These are phyloP conservation scores for Pitta sordida DNA, from an alignment of 2,113 vertebrate genomes.

Conservation along the genomic window DNA sequence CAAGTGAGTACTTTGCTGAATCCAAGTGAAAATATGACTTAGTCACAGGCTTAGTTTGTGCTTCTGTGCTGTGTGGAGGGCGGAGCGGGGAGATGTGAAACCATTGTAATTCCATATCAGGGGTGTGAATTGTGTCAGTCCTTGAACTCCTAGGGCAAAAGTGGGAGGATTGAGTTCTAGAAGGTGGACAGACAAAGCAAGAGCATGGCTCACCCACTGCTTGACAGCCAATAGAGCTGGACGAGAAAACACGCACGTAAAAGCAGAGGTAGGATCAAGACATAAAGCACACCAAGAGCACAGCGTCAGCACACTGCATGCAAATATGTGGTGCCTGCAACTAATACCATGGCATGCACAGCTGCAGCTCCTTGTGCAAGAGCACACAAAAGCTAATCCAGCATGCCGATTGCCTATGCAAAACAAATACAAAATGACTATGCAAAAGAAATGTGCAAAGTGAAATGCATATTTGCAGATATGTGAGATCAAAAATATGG, in stretches of 20 bases:
- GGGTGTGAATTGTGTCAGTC: neutral
- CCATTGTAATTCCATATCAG: neutral
- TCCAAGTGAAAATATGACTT: neutral
- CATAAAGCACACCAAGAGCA: neutral
- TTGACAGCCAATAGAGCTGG: neutral
- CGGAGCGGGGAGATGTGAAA: neutral
- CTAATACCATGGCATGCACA: neutral
- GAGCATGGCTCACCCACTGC: neutral
- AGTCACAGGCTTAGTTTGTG: neutral
- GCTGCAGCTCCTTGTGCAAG: neutral
- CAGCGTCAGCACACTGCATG: neutral
- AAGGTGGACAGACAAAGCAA: neutral
- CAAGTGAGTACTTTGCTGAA: neutral
- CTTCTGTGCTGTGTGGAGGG: neutral
- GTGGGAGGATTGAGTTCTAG: neutral
- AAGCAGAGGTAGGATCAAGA: neutral
- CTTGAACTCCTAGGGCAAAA: neutral
- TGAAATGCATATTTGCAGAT: neutral
- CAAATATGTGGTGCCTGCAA: neutral
- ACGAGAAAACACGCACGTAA: neutral
- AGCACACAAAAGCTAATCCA: neutral
- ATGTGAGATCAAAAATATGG: neutral
- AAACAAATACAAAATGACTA: neutral
- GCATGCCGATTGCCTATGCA: neutral
- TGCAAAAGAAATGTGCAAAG: neutral